These are phyloP conservation scores for Acinonyx jubatus DNA, from an alignment of 2,113 vertebrate species.

Conservation along the genomic window DNA sequence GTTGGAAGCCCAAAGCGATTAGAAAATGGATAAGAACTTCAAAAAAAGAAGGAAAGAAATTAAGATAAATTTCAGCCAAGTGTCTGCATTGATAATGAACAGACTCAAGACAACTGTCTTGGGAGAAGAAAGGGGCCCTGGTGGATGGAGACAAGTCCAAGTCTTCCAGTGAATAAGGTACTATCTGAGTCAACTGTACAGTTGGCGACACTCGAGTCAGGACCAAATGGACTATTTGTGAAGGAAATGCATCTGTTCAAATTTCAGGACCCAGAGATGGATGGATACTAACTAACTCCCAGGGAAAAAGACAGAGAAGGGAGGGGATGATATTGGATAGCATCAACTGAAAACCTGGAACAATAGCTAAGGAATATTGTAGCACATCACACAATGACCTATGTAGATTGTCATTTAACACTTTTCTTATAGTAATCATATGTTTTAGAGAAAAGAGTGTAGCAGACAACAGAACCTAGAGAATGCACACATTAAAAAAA, in stretches of 20 bases:
- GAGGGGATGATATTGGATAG: background rate
- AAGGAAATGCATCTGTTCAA: background rate
- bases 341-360: background rate
- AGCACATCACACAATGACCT: background rate
- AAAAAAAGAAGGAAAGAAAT: background rate
- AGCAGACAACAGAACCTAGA: background rate
- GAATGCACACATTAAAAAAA: background rate
- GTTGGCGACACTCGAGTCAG: background rate
- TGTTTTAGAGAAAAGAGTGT: background rate
- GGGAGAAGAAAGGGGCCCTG: background rate
- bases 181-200: background rate
- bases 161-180: background rate
- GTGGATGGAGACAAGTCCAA: background rate
- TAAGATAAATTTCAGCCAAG: background rate
- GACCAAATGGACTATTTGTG: background rate
- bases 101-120: background rate
- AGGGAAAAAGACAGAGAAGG: background rate
- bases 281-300: background rate
- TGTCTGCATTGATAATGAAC: background rate
- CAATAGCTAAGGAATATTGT: background rate
- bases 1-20: background rate
- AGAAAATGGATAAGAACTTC: conserved; percentile 13
- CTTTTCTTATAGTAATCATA: background rate
- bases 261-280: background rate
- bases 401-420: background rate